Evolutionary conservation across 1,140 invertebrate genomes (phyloP).

Genomic region (Drosophila rhopaloa): DNA sequence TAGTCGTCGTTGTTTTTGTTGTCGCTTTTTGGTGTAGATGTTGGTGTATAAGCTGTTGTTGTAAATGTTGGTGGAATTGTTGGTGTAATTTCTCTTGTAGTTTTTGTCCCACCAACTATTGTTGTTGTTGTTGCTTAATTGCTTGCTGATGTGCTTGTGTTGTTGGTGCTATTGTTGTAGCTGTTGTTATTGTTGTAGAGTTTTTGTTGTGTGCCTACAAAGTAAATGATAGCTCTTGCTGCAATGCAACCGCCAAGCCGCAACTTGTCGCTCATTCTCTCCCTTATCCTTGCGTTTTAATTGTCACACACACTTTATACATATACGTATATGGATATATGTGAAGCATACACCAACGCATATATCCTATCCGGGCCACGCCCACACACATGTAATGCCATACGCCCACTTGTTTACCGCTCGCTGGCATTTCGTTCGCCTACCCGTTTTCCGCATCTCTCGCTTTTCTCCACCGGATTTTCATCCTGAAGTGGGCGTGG

Average conservation of each 20-base stretch:
- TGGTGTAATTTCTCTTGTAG: background rate
- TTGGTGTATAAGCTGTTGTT: background rate
- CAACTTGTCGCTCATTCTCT: conserved; percentile 20
- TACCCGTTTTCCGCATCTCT: conserved; percentile 11
- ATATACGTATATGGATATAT: background rate
- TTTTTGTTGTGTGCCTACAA: conserved; percentile 15
- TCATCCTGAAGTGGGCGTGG: conserved; percentile 14
- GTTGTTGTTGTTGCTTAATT: background rate
- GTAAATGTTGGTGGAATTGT: conserved; percentile 3
- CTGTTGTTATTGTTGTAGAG: conserved; percentile 17
- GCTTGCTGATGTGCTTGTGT: too few relatives aligned
- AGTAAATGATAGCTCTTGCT: conserved; percentile 42
- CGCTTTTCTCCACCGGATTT: conserved; percentile 4
- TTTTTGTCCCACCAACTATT: background rate
- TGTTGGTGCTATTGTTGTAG: background rate
- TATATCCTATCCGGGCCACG: conserved; percentile 19
- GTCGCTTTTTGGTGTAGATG: background rate
- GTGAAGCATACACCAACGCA: conserved; percentile 1
- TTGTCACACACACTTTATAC: conserved; percentile 26
- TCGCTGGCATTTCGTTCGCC: conserved; percentile 44
- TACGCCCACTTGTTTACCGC: conserved; percentile 62
- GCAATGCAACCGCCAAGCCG: conserved; percentile 23
- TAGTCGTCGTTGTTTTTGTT: background rate
- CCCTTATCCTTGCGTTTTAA: conserved; percentile 35
- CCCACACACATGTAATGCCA: conserved; percentile 38